Percentiles rank a stretch among this genome's conserved stretches.
These are phyloP conservation scores for Otus sunia DNA, from an alignment of 2,113 vertebrate species.

Conservation along the genomic window DNA sequence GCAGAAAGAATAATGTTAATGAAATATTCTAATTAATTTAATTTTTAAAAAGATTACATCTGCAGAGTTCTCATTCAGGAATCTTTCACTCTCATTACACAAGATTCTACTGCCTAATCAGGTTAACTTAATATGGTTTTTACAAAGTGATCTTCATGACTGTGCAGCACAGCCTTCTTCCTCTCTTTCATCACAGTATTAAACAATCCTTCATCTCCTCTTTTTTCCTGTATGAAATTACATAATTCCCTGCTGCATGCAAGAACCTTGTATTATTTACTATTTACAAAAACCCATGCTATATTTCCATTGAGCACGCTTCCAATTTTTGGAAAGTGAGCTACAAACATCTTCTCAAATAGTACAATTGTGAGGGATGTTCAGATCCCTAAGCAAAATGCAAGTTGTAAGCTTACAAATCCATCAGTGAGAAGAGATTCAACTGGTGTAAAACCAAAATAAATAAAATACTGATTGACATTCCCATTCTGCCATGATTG, in stretches of 20 bases:
- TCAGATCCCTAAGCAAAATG: neutral
- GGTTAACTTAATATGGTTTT: slow-evolving; percentile 11
- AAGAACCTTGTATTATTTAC: neutral
- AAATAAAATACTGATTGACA: neutral
- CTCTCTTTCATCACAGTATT: slow-evolving; percentile 14
- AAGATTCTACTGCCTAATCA: slow-evolving; percentile 26
- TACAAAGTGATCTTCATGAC: neutral
- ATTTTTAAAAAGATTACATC: neutral
- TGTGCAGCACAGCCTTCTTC: neutral
- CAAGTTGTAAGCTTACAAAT: neutral
- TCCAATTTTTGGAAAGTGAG: neutral
- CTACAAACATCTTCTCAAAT: neutral
- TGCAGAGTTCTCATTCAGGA: neutral
- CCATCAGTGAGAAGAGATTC: neutral
- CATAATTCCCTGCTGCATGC: neutral
- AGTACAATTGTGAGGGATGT: neutral
- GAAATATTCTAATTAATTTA: neutral
- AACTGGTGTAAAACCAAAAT: neutral
- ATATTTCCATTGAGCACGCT: neutral
- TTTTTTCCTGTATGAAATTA: neutral
- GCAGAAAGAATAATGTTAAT: neutral
- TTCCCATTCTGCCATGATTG: neutral
- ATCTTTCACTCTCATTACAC: neutral
- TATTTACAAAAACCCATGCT: neutral
- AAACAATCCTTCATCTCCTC: slow-evolving; percentile 21